Base-by-base conservation (phyloP, 1,140 invertebrate species). In the Tachypleus tridentatus region DNA sequence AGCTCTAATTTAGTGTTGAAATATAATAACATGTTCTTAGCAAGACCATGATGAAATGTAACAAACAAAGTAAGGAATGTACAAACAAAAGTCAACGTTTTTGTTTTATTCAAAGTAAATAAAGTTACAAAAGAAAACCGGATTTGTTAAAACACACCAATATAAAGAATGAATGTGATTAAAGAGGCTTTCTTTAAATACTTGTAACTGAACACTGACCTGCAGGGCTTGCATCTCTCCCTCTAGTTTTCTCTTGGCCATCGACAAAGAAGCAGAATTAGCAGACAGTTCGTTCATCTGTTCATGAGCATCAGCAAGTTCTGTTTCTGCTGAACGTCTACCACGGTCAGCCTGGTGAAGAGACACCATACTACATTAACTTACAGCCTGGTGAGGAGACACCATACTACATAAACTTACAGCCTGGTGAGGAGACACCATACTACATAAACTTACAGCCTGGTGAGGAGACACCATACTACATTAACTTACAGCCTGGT, bases 171-270 rank as follows among this genome's bases (percentile, higher is more conserved):
- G 29, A 29, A 29, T 29, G 29, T 29, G 29, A 29, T 29, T 29
- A 29, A 29, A 29, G 29, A 29, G 2, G 29, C 29, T 29, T 29
- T 29, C 29, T 29, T 29, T 29, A 29, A 29, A 73, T 98, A 83
- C 82, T 98, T 95, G 51, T 59, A 71, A 51, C 7, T 69, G 58
- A 8, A 4, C 49, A 47, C 60, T 64, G 57, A 67, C 66, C 56
- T 97, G 93, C 75, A 98, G 86, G 67, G 95, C 94, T 78, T 94
- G 88, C 74, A 98, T 83, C 82, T 99, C 97, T 71, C 88, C 87
- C 78, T 99, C 97, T 72, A 98, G 83, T 85, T 99, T 99, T 83
- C 93, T 92, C 87, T 98, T 98, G 79, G 92, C 89, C 70, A 91
- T 87, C 58, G 88, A 87, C 71, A 97, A 85, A 73, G 91, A 93